Evolutionary conservation across 1,140 invertebrate genomes (phyloP), one percentile per base, ranked within the genome.

Genomic region (Drosophila persimilis): DNA sequence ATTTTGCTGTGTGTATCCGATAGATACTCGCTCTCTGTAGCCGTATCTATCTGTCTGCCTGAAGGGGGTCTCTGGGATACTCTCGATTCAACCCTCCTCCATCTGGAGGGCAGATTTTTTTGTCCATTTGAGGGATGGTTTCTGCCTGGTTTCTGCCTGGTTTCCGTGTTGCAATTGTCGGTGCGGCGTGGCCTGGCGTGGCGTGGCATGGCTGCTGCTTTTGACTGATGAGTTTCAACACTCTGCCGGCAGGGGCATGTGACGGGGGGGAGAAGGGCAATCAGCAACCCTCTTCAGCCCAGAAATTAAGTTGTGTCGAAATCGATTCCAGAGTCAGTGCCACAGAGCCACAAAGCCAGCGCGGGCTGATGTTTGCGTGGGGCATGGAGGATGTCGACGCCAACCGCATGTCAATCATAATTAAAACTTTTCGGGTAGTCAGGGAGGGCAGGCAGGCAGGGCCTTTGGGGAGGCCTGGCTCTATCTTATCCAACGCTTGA

Each of bases 391-490:
- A 47, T 46, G 59, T 54, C 47, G 62, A 50, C 63, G 63, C 39
- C 77, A 60, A 86, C 81, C 81, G 81, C 84, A 86, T 86, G 83
- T 86, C 83, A 86, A 86, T 86, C 83, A 86, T 86, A 86, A 86
- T 86, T 86, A 86, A 86, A 86, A 86, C 51, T 86, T 88, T 77
- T 46, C 51, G 47, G 50, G 53, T 41, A 47, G 15, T 2, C 46
- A 60, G 26, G 26, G 57, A 13, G 31, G 55, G 31, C 62, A 46
- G 48, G 41, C 47, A 45, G 50, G 17, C 17, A n/a, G 45, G 51
- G 51, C 31, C 51, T 86, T 65, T 50, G 61, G 62, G 62, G 35
- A 39, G 35, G 35, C 35, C 4, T 13, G 35, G 35, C 35, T 70
- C 74, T 86, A 85, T 86, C 81, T 85, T 85, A 86, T 86, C 77